Evolutionary conservation across 1,140 invertebrate species (phyloP), one percentile per base, ranked within the genome.

Genomic region (Achatina immaculata): DNA sequence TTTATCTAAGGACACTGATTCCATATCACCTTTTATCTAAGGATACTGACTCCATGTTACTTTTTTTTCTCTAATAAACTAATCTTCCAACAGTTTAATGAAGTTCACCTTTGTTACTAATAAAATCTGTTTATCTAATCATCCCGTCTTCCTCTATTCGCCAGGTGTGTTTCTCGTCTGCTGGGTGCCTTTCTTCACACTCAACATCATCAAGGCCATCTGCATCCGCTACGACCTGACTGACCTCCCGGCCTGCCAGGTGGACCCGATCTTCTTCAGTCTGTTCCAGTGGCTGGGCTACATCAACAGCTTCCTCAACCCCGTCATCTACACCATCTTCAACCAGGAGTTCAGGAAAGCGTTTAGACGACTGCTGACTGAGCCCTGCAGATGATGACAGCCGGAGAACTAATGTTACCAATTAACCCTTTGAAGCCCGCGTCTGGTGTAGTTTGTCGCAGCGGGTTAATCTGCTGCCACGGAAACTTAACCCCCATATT

Each of bases 271-370:
- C 43, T 74, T 90, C 11, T 86, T 91, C 81, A 84, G 95, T 19
- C 99, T 99, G 92, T 96, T 99, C 82, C 98, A 98, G 0, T 99
- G 98, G 98, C 93, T 99, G 48, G 98, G 98, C 68, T 99, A 99
- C 92, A 97, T 99, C 93, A 99, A 99, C 93, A 98, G 93, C 88
- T 98, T 93, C 85, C 95, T 99, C 80, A 99, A 99, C 93, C 98
- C 98, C 3, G 95, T 99, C 82, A 99, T 99, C 90, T 99, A 99
- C 91, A 99, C 98, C 58, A 99, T 99, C 88, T 99, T 99, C 93
- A 99, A 99, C 93, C 96, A 97, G 4, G 98, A 99, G 92, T 99
- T 99, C 92, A 94, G 98, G 80, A 99, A 99, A 93, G 98, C 98
- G 48, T 99, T 99, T 92, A 97, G 97, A 89, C 98, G 98, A 91